These are phyloP conservation scores for Cheilinus undulatus DNA, from an alignment of 2,113 vertebrate species.

Conservation along the genomic window DNA sequence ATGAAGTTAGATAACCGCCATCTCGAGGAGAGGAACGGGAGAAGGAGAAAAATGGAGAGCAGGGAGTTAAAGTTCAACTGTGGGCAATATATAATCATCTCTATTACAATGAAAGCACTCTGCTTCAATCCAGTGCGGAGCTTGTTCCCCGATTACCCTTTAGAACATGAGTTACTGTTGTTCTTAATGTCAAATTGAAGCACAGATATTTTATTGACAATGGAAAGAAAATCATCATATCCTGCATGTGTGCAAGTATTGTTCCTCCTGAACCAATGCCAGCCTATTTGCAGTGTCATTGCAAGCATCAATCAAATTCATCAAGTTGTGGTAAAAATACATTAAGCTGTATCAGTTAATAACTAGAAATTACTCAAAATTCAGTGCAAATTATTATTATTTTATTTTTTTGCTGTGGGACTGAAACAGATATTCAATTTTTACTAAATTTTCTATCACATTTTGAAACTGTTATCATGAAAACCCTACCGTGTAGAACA, in stretches of 20 bases:
- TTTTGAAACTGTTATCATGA: no score
- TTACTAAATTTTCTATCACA: no score
- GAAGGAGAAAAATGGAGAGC: conserved; percentile 3
- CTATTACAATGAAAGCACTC: not conserved
- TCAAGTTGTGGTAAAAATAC: no score
- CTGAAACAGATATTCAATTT: no score
- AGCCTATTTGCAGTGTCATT: no score
- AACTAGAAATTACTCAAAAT: no score
- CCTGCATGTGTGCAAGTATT: not conserved
- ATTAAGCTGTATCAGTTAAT: no score
- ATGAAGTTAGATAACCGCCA: conserved; percentile 25
- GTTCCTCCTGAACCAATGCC: no score
- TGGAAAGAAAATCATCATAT: not conserved
- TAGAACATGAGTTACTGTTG: not conserved
- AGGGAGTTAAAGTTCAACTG: conserved; percentile 12
- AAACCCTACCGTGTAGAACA: no score
- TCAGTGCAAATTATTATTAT: no score
- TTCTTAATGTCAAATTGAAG: not conserved
- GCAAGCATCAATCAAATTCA: no score
- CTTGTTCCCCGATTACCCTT: not conserved
- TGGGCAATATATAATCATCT: conserved; percentile 4
- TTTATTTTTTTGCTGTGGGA: no score
- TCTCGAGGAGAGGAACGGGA: conserved; percentile 1
- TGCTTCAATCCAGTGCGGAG: not conserved
- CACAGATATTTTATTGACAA: not conserved